These are phyloP conservation scores for Pemphigus obesinymphae DNA, from an alignment of 1,140 invertebrate species.

Conservation along the genomic window DNA sequence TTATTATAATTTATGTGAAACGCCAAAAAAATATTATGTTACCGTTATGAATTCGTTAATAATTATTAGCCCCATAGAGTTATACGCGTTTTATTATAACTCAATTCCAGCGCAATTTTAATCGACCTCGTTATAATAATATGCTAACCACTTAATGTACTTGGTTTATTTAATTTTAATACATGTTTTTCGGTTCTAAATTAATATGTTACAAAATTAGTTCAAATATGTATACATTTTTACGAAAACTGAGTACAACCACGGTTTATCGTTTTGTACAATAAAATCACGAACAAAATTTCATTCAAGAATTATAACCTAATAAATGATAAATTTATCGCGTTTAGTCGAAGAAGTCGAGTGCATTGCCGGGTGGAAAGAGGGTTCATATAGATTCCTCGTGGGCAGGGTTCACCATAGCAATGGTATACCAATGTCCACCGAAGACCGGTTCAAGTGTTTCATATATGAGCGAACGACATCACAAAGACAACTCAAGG, in stretches of 20 bases:
- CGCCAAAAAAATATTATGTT: neutral
- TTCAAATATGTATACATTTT: too few species aligned
- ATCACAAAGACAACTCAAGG: neutral
- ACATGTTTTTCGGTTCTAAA: too few species aligned
- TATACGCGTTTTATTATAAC: neutral
- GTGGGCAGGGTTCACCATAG: slow-evolving; percentile 66
- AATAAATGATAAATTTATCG: too few species aligned
- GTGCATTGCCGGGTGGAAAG: slow-evolving; percentile 64
- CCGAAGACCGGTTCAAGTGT: slow-evolving; percentile 86
- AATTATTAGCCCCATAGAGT: neutral
- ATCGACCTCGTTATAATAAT: too few species aligned
- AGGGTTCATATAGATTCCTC: slow-evolving; percentile 60
- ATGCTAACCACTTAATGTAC: too few species aligned
- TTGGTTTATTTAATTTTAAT: too few species aligned
- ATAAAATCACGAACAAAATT: too few species aligned
- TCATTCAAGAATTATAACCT: too few species aligned
- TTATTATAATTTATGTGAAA: neutral
- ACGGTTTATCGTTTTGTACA: too few species aligned
- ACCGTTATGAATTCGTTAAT: neutral
- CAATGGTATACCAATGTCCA: slow-evolving; percentile 67
- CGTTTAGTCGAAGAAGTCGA: slow-evolving; percentile 60
- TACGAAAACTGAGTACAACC: too few species aligned
- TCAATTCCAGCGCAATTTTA: too few species aligned
- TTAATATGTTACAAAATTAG: too few species aligned
- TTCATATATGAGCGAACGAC: slow-evolving; percentile 77